phyloP scores from a whole-genome alignment of 2,888 invertebrate genomes.

The Clostera curtula region DNA sequence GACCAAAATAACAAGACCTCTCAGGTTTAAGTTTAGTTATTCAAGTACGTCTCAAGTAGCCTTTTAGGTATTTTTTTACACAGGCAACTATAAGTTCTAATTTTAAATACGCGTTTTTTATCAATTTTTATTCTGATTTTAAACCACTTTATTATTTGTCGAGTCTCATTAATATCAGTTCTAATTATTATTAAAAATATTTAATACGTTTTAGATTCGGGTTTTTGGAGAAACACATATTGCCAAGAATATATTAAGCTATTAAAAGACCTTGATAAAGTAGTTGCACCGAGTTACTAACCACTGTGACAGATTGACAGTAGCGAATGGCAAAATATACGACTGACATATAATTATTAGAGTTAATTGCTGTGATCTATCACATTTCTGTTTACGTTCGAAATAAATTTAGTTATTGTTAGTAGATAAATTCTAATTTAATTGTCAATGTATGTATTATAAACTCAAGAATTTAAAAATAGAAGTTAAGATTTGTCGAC shows the following conservation, averaged over 20 bases:
- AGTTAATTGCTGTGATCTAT: constrained; percentile 46
- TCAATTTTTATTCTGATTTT: no score
- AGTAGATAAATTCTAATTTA: no score
- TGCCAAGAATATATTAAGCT: constrained; percentile 1
- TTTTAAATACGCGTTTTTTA: no score
- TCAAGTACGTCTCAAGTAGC: no score
- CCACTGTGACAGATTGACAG: constrained; percentile 43
- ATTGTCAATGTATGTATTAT: no score
- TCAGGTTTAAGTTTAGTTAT: constrained; percentile 7
- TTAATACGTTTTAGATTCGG: no score
- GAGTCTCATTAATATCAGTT: no score
- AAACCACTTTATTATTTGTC: no score
- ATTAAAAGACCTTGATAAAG: constrained; percentile 19
- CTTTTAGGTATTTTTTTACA: no score
- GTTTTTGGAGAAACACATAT: no score
- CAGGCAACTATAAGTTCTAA: no score
- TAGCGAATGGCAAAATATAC: constrained; percentile 35
- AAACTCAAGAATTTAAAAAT: constrained; percentile 1
- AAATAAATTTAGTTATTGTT: constrained; percentile 32
- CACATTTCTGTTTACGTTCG: constrained; percentile 22
- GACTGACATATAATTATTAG: constrained; percentile 45
- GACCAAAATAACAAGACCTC: constrained; percentile 31
- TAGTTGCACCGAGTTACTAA: constrained; percentile 26
- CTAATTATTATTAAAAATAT: no score
- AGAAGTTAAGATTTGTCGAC: background rate